These are phyloP conservation scores for Enteromius treurensis DNA, from an alignment of 2,797 vertebrate species.

Conservation along the genomic window DNA sequence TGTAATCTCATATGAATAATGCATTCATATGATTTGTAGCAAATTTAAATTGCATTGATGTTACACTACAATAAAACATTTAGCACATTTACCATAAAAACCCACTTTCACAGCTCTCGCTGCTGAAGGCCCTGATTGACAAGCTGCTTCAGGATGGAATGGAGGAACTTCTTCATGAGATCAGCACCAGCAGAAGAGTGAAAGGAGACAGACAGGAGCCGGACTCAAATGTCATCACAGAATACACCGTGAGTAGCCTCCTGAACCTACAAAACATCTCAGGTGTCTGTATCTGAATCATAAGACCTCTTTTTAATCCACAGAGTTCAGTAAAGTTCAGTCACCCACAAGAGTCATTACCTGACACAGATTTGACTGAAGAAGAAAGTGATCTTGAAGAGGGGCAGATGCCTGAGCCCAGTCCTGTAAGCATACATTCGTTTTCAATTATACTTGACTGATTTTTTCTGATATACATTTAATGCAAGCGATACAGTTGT, in stretches of 20 bases:
- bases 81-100: constrained; percentile 23
- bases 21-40: not conserved
- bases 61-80: not conserved
- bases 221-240: constrained; percentile 67
- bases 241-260: constrained; percentile 69
- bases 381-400: constrained; percentile 57
- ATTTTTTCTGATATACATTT: not conserved
- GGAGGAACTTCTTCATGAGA: constrained; percentile 76
- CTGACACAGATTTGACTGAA: constrained; percentile 50
- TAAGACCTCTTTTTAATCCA: constrained; percentile 8
- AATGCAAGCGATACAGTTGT: not conserved
- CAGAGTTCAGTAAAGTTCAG: constrained; percentile 72
- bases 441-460: not conserved
- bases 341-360: constrained; percentile 52
- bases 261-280: not conserved
- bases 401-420: constrained; percentile 43
- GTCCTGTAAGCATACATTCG: constrained; percentile 59
- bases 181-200: constrained; percentile 66
- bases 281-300: not conserved
- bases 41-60: not conserved
- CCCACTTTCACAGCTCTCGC: constrained; percentile 75
- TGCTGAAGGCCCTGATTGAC: constrained; percentile 85
- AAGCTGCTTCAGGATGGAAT: constrained; percentile 81
- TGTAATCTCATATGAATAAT: not conserved
- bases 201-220: constrained; percentile 69